These are phyloP conservation scores for Synanthedon vespiformis DNA, from an alignment of 2,888 invertebrate species.

Conservation along the genomic window DNA sequence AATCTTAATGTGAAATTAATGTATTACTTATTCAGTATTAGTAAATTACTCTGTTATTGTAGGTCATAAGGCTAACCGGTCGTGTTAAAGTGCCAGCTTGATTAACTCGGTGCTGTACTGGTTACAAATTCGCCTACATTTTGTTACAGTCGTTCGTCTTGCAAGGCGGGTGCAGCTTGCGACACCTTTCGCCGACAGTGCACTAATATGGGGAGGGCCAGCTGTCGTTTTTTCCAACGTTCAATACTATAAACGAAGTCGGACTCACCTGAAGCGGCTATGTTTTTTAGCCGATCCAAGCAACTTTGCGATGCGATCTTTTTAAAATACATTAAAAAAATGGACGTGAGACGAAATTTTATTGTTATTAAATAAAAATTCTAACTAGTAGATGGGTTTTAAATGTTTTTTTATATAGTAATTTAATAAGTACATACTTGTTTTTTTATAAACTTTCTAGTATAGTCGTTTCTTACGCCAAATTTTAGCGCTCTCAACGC, in stretches of 20 bases:
- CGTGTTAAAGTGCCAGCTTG: slow-evolving; percentile 16
- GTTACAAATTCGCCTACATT: slow-evolving; percentile 11
- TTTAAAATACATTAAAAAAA: not conserved
- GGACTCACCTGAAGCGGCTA: slow-evolving; percentile 17
- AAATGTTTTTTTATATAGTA: no score
- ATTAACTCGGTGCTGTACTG: slow-evolving; percentile 26
- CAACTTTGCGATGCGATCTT: slow-evolving; percentile 18
- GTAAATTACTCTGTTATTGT: not conserved
- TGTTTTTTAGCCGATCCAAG: slow-evolving; percentile 18
- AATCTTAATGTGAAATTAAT: slow-evolving; percentile 46
- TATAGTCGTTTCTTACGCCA: no score
- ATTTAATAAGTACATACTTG: no score
- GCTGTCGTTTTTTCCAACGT: slow-evolving; percentile 30
- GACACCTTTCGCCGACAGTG: slow-evolving; percentile 35
- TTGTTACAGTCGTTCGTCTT: slow-evolving; percentile 1
- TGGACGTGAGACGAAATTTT: not conserved
- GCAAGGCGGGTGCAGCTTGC: slow-evolving; percentile 18
- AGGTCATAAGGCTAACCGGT: slow-evolving; percentile 5
- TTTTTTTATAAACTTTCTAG: no score
- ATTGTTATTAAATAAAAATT: not conserved
- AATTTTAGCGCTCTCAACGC: no score
- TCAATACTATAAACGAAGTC: slow-evolving; percentile 25
- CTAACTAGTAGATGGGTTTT: no score
- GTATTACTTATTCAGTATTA: slow-evolving; percentile 29
- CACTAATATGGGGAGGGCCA: slow-evolving; percentile 31